phyloP scores from a whole-genome alignment of 2,888 invertebrate species.

The Lasioglossum villosulum region DNA sequence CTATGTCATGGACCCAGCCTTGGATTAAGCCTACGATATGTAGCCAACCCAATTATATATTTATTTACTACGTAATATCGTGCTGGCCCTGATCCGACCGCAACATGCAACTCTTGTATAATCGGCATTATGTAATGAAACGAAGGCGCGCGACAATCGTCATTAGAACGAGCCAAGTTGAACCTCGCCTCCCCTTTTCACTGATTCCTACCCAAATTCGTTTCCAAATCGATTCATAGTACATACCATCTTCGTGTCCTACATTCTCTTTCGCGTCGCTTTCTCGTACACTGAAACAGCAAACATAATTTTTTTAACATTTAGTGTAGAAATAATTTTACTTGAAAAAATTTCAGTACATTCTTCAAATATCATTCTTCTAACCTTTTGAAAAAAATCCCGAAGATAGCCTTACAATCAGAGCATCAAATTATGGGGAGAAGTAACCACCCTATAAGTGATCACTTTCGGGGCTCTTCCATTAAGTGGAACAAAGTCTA shows the following conservation, averaged over 20 bases:
- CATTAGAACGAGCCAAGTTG: slow-evolving; percentile 45
- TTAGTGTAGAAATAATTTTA: no score
- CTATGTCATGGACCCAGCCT: slow-evolving; percentile 80
- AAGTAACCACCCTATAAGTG: no score
- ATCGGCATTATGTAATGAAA: slow-evolving; percentile 74
- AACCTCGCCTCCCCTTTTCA: slow-evolving; percentile 18
- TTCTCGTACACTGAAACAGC: no score
- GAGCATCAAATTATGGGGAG: no score
- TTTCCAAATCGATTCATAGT: not conserved
- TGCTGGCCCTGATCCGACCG: slow-evolving; percentile 79
- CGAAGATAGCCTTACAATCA: no score
- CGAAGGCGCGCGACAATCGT: slow-evolving; percentile 59
- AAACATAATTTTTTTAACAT: no score
- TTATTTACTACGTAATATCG: slow-evolving; percentile 80
- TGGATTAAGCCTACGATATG: slow-evolving; percentile 76
- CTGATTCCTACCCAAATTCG: not conserved
- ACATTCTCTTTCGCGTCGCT: not conserved
- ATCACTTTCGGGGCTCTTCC: no score
- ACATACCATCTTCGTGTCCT: not conserved
- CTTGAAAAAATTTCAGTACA: no score
- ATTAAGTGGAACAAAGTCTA: no score
- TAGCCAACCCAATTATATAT: slow-evolving; percentile 79
- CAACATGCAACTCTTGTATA: slow-evolving; percentile 78
- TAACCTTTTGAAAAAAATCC: no score
- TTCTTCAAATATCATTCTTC: no score